phyloP scores from a whole-genome alignment of 2,888 invertebrate species.

The Phortica magna region DNA sequence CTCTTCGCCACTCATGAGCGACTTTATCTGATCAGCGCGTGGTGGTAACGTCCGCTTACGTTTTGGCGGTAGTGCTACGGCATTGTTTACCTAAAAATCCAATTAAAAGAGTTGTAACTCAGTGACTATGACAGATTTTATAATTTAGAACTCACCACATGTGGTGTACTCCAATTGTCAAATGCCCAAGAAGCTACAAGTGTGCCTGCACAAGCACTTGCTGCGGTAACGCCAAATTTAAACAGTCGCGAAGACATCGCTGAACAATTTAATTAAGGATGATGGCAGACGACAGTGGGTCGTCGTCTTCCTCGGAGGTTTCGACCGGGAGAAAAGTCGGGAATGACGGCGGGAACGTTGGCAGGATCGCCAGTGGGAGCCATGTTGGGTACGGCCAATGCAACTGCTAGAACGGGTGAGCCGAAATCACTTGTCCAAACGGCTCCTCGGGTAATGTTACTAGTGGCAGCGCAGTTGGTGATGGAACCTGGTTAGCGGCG shows the following conservation, averaged over 20 bases:
- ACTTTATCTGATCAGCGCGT: slow-evolving; percentile 87
- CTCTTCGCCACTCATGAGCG: slow-evolving; percentile 86
- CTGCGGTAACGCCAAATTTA: slow-evolving; percentile 76
- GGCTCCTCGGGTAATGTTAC: too few species aligned
- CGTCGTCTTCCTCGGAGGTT: too few species aligned
- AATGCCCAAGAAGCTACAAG: slow-evolving; percentile 74
- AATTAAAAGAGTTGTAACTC: background rate
- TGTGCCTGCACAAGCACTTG: slow-evolving; percentile 76
- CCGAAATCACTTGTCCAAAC: too few species aligned
- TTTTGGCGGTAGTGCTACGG: slow-evolving; percentile 73
- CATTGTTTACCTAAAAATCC: slow-evolving; percentile 70
- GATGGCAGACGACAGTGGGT: too few species aligned
- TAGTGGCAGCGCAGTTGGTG: too few species aligned
- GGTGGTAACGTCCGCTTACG: slow-evolving; percentile 87
- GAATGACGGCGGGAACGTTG: too few species aligned
- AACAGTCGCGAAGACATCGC: slow-evolving; percentile 76
- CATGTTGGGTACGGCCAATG: too few species aligned
- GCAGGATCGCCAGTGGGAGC: too few species aligned
- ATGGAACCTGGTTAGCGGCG: too few species aligned
- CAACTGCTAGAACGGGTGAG: too few species aligned
- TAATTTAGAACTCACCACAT: slow-evolving; percentile 56
- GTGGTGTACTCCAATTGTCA: slow-evolving; percentile 70
- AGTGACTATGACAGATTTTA: background rate
- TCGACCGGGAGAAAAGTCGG: too few species aligned
- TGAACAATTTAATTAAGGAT: slow-evolving; percentile 33